Percentiles rank a stretch among this genome's conserved stretches.
Evolutionary conservation across 2,797 vertebrate genomes (phyloP).

Genomic region (Dendrocincla tyrannina): DNA sequence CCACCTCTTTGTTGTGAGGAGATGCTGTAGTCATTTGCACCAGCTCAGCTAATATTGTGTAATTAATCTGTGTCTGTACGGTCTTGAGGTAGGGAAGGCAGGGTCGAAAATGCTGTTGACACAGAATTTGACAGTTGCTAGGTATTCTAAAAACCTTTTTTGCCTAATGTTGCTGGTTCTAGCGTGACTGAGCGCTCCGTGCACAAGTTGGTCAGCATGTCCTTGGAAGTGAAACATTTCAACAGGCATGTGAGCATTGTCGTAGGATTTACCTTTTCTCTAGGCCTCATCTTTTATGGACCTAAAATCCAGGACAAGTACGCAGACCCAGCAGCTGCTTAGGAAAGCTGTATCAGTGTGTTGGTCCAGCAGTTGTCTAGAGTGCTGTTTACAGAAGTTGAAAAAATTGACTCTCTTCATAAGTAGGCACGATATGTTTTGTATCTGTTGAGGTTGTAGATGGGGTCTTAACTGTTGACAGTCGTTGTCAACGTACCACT

Average conservation of each 20-base stretch:
- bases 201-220: fast-evolving
- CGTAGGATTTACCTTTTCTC: not conserved
- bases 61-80: not conserved
- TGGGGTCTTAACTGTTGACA: not conserved
- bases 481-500: not conserved
- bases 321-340: not conserved
- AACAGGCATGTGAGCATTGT: not conserved
- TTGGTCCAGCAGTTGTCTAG: not conserved
- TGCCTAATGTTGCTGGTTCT: not conserved
- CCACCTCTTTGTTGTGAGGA: not conserved
- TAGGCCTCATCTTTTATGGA: not conserved
- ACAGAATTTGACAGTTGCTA: not conserved
- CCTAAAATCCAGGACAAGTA: not conserved
- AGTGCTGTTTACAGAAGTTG: not conserved
- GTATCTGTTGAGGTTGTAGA: not conserved
- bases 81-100: not conserved
- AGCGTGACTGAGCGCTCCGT: not conserved
- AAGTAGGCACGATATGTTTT: not conserved
- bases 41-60: not conserved
- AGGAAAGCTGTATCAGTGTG: not conserved
- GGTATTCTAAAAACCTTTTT: not conserved
- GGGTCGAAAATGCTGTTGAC: not conserved
- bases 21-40: not conserved
- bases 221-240: not conserved
- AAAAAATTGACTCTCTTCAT: not conserved